phyloP scores from a whole-genome alignment of 1,140 invertebrate species.

The Procambarus clarkii region DNA sequence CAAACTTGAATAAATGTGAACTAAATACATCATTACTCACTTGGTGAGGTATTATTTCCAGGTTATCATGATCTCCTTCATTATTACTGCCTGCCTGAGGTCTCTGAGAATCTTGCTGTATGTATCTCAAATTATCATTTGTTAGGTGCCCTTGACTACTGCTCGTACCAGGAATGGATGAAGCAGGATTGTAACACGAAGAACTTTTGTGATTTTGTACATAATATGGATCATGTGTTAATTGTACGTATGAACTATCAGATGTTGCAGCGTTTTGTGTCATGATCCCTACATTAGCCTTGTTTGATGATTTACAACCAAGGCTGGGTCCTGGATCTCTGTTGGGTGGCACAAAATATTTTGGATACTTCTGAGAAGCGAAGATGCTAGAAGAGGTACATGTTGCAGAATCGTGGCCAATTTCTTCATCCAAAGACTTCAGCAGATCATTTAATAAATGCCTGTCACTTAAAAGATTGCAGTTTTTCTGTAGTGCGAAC shows the following conservation, averaged over 20 bases:
- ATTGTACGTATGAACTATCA: not conserved
- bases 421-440: conserved; percentile 33
- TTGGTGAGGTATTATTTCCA: not conserved
- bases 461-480: conserved; percentile 19
- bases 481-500: conserved; percentile 24
- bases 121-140: not conserved
- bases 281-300: not conserved
- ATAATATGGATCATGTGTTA: not conserved
- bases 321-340: conserved; percentile 14
- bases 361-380: not conserved
- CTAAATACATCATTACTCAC: not conserved
- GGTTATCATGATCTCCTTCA: not conserved
- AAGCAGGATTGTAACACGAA: not conserved
- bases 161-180: not conserved
- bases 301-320: not conserved
- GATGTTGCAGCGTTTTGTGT: not conserved
- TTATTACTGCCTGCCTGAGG: not conserved
- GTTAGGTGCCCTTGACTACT: not conserved
- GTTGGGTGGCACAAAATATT: not conserved
- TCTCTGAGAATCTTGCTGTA: not conserved
- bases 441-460: conserved; percentile 42
- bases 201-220: not conserved
- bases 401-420: not conserved
- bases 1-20: not conserved
- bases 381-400: not conserved